These are phyloP conservation scores for Hydropsyche tenuis DNA, from an alignment of 1,140 invertebrate species.

Conservation along the genomic window DNA sequence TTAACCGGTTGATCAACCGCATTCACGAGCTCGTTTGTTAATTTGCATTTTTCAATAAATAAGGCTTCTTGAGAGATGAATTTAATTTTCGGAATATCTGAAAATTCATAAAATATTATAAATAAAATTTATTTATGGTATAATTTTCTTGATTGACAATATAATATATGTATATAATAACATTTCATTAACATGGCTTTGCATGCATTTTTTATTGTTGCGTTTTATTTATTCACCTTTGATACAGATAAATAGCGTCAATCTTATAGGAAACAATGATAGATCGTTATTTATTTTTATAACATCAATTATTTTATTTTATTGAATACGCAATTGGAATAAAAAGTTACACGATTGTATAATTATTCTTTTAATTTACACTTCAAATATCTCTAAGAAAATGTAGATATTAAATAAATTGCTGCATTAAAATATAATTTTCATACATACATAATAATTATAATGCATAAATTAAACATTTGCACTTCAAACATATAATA, in stretches of 20 bases:
- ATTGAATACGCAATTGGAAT: not conserved
- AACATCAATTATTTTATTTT: not conserved
- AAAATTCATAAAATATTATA: too few relatives aligned
- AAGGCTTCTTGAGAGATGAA: not conserved
- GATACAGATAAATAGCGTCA: conserved; percentile 5
- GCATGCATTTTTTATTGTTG: not conserved
- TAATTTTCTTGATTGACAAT: too few relatives aligned
- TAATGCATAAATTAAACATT: too few relatives aligned
- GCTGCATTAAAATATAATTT: too few relatives aligned
- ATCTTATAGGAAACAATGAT: not conserved
- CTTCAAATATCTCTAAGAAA: not conserved
- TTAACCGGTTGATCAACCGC: conserved; percentile 3
- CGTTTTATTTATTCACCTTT: conserved; percentile 4
- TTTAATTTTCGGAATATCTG: too few relatives aligned
- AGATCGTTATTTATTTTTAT: not conserved
- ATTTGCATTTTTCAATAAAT: conserved; percentile 21
- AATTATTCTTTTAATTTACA: not conserved
- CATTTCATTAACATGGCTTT: not conserved
- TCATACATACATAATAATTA: too few relatives aligned
- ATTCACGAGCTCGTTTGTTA: not conserved
- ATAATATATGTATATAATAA: not conserved
- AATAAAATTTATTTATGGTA: too few relatives aligned
- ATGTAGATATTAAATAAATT: not conserved
- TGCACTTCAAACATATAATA: too few relatives aligned
- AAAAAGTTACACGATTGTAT: not conserved